These are phyloP conservation scores for Sarcophaga variegata DNA, from an alignment of 2,888 invertebrate species.

Conservation along the genomic window DNA sequence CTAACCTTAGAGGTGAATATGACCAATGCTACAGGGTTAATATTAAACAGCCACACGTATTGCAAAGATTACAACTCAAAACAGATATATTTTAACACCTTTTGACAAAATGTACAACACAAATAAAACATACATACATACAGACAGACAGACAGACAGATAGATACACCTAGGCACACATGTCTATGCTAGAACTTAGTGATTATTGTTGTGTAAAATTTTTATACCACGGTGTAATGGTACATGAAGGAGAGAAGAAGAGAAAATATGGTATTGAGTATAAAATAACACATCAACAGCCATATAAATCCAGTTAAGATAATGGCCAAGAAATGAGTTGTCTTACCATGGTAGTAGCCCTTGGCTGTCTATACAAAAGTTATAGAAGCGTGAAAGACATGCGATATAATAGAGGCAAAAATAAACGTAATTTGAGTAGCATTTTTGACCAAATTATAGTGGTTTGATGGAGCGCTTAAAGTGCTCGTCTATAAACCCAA, in stretches of 20 bases:
- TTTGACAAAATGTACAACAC: constrained; percentile 53
- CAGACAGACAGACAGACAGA: neutral
- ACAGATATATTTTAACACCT: constrained; percentile 55
- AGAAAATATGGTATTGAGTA: neutral
- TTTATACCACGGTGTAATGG: neutral
- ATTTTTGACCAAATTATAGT: too few relatives aligned
- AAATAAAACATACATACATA: neutral
- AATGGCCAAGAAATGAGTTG: constrained; percentile 7
- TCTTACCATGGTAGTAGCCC: constrained; percentile 34
- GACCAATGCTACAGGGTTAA: constrained; percentile 40
- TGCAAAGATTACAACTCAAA: neutral
- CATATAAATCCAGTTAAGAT: constrained; percentile 43
- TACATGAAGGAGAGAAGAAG: neutral
- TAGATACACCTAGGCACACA: neutral
- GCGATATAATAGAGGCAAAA: too few relatives aligned
- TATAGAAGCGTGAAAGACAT: constrained; percentile 11
- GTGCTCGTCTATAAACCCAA: too few relatives aligned
- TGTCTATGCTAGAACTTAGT: neutral
- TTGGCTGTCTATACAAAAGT: constrained; percentile 51
- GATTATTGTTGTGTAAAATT: neutral
- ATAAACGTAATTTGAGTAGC: too few relatives aligned
- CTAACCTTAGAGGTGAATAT: constrained; percentile 56
- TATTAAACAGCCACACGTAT: constrained; percentile 39
- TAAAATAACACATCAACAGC: neutral
- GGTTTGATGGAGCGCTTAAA: too few relatives aligned